Conservation (phyloP, 2,797 vertebrate genomes). For the Ciconia nigra region DNA sequence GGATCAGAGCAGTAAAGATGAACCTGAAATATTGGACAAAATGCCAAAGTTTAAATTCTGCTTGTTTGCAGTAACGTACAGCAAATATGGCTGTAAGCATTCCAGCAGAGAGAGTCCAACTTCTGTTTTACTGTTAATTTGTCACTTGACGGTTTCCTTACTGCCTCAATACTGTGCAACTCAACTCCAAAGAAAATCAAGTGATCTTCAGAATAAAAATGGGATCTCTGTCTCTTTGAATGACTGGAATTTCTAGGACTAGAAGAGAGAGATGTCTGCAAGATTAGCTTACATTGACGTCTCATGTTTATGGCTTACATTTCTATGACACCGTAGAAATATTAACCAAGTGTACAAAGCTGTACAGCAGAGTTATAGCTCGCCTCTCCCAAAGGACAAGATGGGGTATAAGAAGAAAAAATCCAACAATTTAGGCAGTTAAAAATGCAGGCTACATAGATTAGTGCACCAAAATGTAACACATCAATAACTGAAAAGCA, state of each 20-base stretch:
- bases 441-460: not conserved
- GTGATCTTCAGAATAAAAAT: not conserved
- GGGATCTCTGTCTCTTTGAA: not conserved
- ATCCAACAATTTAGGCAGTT: rapidly evolving
- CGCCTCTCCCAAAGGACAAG: not conserved
- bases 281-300: not conserved
- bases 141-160: not conserved
- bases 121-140: not conserved
- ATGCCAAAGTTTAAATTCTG: not conserved
- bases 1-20: not conserved
- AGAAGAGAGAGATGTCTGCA: not conserved
- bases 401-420: not conserved
- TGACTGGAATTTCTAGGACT: not conserved
- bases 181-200: not conserved
- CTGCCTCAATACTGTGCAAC: not conserved
- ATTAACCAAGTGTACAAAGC: not conserved
- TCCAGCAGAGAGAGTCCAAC: not conserved
- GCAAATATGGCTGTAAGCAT: not conserved
- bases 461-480: not conserved
- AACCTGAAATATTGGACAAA: no score
- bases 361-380: not conserved
- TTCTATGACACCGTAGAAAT: not conserved
- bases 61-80: not conserved
- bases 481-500: not conserved
- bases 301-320: not conserved